A percentile compares a stretch with the other conserved stretches of the same genome.
These are phyloP conservation scores for Calameuta filiformis DNA, from an alignment of 2,888 invertebrate species.

Conservation along the genomic window DNA sequence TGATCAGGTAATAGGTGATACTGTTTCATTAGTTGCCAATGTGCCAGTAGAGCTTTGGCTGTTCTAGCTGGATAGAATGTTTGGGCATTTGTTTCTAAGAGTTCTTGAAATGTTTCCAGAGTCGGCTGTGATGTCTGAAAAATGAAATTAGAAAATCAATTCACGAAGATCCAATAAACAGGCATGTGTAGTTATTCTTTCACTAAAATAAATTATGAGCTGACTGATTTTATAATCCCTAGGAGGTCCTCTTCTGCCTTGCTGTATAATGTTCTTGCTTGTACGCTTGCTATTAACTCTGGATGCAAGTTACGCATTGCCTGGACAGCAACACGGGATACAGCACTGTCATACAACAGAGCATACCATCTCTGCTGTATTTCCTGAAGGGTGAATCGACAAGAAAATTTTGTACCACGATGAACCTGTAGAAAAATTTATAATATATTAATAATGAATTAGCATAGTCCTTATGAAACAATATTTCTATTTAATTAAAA, in stretches of 20 bases:
- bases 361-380: conserved; percentile 97
- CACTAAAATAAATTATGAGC: conserved; percentile 37
- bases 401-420: conserved; percentile 94
- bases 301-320: conserved; percentile 96
- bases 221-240: conserved; percentile 82
- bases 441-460: not conserved
- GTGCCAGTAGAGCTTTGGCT: conserved; percentile 83
- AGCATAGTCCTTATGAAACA: not conserved
- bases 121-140: conserved; percentile 77
- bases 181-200: not conserved
- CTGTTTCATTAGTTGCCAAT: conserved; percentile 94
- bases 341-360: conserved; percentile 92
- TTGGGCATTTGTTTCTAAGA: conserved; percentile 85
- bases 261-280: conserved; percentile 90
- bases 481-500: not conserved
- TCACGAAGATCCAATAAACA: not conserved
- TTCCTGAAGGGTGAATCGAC: conserved; percentile 92
- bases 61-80: conserved; percentile 90
- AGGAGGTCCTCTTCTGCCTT: conserved; percentile 89
- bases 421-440: conserved; percentile 74
- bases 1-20: conserved; percentile 93
- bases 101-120: conserved; percentile 84
- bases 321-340: conserved; percentile 90
- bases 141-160: not conserved
- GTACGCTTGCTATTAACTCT: conserved; percentile 86